phyloP scores from a whole-genome alignment of 2,797 vertebrate genomes.

The Propithecus deckenii region DNA sequence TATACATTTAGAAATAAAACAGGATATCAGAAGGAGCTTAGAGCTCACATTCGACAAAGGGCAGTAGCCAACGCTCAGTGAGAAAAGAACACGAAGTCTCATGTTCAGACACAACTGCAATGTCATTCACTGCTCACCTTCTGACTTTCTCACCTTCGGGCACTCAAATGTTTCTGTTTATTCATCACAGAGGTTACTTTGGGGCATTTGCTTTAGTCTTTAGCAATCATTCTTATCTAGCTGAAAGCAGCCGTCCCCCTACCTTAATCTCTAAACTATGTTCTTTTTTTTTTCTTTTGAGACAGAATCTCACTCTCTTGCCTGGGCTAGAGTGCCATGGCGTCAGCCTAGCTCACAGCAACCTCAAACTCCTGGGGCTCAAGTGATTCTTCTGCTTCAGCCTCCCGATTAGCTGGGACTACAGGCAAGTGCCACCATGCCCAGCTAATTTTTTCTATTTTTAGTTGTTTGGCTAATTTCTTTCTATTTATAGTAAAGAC shows the following conservation, averaged over 20 bases:
- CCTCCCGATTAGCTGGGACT: no score
- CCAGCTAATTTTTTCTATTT: no score
- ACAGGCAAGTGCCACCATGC: no score
- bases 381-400: no score
- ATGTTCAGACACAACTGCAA: not conserved
- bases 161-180: not conserved
- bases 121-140: not conserved
- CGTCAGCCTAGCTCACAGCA: no score
- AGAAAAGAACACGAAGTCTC: not conserved
- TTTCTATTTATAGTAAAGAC: no score
- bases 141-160: not conserved
- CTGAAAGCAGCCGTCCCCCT: not conserved
- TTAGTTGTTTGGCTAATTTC: no score
- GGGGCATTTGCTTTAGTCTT: not conserved
- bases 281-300: not conserved
- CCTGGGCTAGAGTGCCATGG: no score
- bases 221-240: not conserved
- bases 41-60: not conserved
- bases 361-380: no score
- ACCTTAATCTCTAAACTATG: not conserved
- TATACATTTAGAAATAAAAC: not conserved
- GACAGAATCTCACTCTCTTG: no score
- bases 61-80: not conserved
- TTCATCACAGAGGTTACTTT: not conserved
- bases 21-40: not conserved